phyloP scores from a whole-genome alignment of 2,888 invertebrate genomes.

The Drosophila demipolita region DNA sequence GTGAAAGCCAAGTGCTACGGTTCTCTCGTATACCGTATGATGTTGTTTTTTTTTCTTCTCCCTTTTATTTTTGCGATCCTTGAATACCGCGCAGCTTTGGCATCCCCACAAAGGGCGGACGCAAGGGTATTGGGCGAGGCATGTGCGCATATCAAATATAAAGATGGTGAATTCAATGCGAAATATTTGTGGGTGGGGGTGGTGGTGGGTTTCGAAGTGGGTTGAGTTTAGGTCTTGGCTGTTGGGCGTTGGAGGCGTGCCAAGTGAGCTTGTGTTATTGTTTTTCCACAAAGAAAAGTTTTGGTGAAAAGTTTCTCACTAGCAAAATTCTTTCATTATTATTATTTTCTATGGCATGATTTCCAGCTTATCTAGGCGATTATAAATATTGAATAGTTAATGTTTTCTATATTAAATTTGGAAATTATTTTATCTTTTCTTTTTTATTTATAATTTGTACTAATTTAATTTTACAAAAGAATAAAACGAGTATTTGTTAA shows the following conservation, averaged over 20 bases:
- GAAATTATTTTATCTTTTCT: not conserved
- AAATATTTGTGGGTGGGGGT: not conserved
- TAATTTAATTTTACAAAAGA: not conserved
- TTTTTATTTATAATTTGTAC: not conserved
- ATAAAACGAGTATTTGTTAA: not conserved
- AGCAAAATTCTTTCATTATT: conserved; percentile 24
- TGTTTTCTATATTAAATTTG: not conserved
- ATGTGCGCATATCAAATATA: conserved; percentile 45
- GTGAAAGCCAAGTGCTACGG: conserved; percentile 41
- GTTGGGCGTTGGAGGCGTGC: conserved; percentile 16
- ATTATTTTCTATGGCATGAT: not conserved
- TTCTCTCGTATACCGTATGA: conserved; percentile 31
- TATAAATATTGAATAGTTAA: not conserved
- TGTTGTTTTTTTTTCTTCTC: conserved; percentile 1
- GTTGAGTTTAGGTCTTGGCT: not conserved
- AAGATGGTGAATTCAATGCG: conserved; percentile 46
- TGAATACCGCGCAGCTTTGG: conserved; percentile 39
- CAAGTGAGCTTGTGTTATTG: conserved; percentile 20
- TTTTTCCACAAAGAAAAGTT: conserved; percentile 28
- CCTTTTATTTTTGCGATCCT: conserved; percentile 30
- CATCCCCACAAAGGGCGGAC: conserved; percentile 32
- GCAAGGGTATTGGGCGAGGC: conserved; percentile 30
- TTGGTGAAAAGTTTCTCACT: conserved; percentile 33
- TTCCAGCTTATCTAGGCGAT: not conserved
- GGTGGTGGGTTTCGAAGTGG: not conserved